Evolutionary conservation across 1,140 invertebrate species (phyloP), one percentile per base, ranked within the genome.

Genomic region (Aphelenchoides besseyi): DNA sequence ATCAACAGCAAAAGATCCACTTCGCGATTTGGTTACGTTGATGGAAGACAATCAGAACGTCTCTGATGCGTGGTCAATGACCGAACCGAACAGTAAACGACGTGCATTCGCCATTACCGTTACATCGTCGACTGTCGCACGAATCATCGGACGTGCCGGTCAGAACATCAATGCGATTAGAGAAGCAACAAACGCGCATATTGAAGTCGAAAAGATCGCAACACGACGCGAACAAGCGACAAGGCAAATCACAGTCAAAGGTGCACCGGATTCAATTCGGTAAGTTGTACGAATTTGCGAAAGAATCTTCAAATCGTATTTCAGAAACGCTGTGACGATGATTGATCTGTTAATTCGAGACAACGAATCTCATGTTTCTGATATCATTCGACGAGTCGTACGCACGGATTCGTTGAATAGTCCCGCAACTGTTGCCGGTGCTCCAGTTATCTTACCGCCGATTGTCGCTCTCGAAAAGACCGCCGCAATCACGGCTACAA

Each of bases 161-260:
- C 61, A 79, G 37, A 77, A 77, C 61, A 78, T 83, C 71, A 82
- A 83, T 37, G 73, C 81, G 9, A 84, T 84, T 54, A 53, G 82
- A 35, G 82, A 84, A 67, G 81, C 79, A 23, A 83, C 81, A 62
- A 68, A 70, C 33, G 80, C 81, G 3, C 69, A 73, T 16, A 80
- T 84, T 29, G 81, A 84, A 74, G 74, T 79, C 32, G 70, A 84
- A 41, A 82, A 81, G 37, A 63, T 69, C 41, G 26, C 30, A 1
- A 68, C 63, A 5, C 33, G 73, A 8, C 52, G 78, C n/a, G 75
- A 84, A 23, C 76, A 84, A 70, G 59, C 68, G 12, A 74, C 75
- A 3, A 67, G 79, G 9, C 68, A 77, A 36, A 83, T 81, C 48
- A 72, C 69, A 23, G 72, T 84, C n/a, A 79, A 73, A 74, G 79